These are phyloP conservation scores for Periophthalmus modestus DNA, from an alignment of 2,113 vertebrate genomes.

Conservation along the genomic window DNA sequence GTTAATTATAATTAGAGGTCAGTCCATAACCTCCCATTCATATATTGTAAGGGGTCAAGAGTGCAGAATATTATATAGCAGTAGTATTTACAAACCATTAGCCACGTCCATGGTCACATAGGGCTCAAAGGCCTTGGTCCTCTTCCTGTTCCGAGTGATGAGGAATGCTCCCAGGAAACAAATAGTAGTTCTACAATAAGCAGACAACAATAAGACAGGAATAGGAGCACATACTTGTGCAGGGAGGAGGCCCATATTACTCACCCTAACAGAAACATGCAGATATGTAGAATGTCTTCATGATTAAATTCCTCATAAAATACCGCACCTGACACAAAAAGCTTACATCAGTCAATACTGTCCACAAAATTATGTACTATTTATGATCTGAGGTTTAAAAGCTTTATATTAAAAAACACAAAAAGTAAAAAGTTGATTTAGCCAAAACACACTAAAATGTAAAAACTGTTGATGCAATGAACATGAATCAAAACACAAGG, in stretches of 20 bases:
- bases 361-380: background rate
- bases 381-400: background rate
- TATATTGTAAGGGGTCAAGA: background rate
- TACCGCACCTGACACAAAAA: conserved; percentile 79
- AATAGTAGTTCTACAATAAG: conserved; percentile 78
- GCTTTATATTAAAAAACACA: no score
- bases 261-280: conserved; percentile 95
- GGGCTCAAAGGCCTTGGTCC: conserved; percentile 86
- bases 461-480: background rate
- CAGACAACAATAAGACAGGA: background rate
- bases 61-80: background rate
- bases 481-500: background rate
- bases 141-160: conserved; percentile 89
- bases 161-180: conserved; percentile 92
- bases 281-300: conserved; percentile 87
- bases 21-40: background rate
- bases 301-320: conserved; percentile 92
- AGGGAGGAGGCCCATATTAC: conserved; percentile 49
- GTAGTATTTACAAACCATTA: conserved; percentile 81
- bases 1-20: no score
- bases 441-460: background rate
- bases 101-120: conserved; percentile 94
- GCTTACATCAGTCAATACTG: background rate
- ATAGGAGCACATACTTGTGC: background rate
- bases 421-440: background rate